Conservation (phyloP, 2,113 vertebrate genomes). For the Tachysurus fulvidraco region DNA sequence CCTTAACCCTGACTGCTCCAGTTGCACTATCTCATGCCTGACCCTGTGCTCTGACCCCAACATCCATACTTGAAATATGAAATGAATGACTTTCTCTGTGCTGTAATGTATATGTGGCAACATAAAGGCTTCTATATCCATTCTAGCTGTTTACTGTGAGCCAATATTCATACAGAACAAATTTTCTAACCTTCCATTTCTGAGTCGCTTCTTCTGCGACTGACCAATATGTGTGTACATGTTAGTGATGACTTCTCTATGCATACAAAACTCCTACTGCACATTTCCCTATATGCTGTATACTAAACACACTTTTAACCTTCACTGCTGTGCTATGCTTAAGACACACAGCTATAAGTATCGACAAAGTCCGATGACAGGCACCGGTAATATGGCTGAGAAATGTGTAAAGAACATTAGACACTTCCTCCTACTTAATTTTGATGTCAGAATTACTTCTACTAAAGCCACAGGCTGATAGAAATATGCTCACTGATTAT, state of each 20-base stretch:
- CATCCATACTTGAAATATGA: no score
- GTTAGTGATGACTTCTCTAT: not conserved
- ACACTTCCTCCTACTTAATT: constrained; percentile 9
- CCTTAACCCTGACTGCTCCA: no score
- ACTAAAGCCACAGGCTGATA: not conserved
- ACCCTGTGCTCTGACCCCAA: no score
- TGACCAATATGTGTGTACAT: not conserved
- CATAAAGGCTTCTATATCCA: not conserved
- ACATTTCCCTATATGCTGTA: not conserved
- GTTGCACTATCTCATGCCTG: no score
- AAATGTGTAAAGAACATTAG: constrained; percentile 4
- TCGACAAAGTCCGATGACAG: not conserved
- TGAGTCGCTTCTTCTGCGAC: not conserved
- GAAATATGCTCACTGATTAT: not conserved
- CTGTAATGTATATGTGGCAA: no score
- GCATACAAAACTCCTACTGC: not conserved
- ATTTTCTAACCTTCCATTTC: not conserved
- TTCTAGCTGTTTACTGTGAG: not conserved
- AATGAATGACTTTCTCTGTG: no score
- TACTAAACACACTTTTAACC: not conserved
- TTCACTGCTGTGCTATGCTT: no score
- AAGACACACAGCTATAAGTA: not conserved
- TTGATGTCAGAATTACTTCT: not conserved
- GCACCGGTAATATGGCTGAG: not conserved
- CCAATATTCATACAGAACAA: not conserved